Conservation (phyloP, 2,113 vertebrate genomes). For the Anarrhichthys ocellatus region DNA sequence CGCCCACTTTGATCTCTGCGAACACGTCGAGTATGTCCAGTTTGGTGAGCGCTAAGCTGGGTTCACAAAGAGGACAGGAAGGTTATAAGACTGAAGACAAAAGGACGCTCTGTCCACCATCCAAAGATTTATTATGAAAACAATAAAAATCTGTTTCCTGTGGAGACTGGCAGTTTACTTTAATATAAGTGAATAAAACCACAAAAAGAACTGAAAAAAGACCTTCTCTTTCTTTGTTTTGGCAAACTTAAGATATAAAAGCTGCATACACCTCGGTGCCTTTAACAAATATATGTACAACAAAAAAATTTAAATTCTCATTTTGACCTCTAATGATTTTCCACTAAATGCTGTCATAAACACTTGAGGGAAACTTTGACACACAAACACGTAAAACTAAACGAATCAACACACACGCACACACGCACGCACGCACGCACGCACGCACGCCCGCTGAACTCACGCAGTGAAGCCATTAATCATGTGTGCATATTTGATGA, state of each 20-base stretch:
- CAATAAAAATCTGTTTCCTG: neutral
- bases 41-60: conserved; percentile 96
- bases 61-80: conserved; percentile 13
- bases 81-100: neutral
- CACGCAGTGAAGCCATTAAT: conserved; percentile 99
- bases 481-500: conserved; percentile 97
- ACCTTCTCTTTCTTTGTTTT: neutral
- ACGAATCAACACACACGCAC: neutral
- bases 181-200: neutral
- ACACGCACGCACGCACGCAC: neutral
- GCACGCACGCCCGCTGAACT: conserved; percentile 71
- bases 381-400: neutral
- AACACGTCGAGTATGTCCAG: conserved; percentile 97
- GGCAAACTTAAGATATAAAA: neutral
- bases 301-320: neutral
- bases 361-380: neutral
- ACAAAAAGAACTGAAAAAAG: neutral
- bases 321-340: neutral
- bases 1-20: conserved; percentile 93
- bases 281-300: neutral
- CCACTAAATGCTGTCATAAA: neutral
- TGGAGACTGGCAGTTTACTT: neutral
- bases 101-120: neutral
- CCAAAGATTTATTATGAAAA: neutral
- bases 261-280: neutral